phyloP scores from a whole-genome alignment of 2,888 invertebrate species.

The Eugnorisma glareosa region DNA sequence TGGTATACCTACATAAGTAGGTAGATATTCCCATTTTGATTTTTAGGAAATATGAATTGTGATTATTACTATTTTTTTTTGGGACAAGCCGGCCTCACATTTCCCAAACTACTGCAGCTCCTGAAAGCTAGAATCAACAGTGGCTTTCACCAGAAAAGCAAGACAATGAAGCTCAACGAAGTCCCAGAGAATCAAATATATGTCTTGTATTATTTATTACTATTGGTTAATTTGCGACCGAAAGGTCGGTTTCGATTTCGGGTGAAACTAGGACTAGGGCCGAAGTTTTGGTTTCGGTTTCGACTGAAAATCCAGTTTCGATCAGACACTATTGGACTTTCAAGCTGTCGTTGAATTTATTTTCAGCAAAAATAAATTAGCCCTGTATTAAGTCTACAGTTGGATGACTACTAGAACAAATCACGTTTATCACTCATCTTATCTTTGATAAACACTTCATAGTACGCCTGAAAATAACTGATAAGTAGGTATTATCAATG shows the following conservation, averaged over 20 bases:
- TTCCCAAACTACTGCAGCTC: too few species aligned
- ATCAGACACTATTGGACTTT: not conserved
- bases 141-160: too few species aligned
- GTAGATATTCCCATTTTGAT: not conserved
- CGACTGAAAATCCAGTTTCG: not conserved
- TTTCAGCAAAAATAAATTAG: not conserved
- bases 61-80: too few species aligned
- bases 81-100: too few species aligned
- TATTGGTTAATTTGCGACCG: not conserved
- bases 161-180: too few species aligned
- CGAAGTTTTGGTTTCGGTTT: not conserved
- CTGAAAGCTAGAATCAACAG: too few species aligned
- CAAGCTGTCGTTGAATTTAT: not conserved
- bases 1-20: too few species aligned
- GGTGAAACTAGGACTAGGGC: not conserved
- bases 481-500: slow-evolving; percentile 58
- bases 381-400: not conserved
- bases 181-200: too few species aligned
- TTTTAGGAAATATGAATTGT: not conserved
- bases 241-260: not conserved
- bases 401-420: not conserved
- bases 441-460: not conserved
- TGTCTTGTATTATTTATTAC: too few species aligned
- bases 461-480: slow-evolving; percentile 33
- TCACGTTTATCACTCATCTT: not conserved